A percentile compares a stretch with the other conserved stretches of the same genome.
phyloP scores from a whole-genome alignment of 2,797 vertebrate species.

The Somateria mollissima region DNA sequence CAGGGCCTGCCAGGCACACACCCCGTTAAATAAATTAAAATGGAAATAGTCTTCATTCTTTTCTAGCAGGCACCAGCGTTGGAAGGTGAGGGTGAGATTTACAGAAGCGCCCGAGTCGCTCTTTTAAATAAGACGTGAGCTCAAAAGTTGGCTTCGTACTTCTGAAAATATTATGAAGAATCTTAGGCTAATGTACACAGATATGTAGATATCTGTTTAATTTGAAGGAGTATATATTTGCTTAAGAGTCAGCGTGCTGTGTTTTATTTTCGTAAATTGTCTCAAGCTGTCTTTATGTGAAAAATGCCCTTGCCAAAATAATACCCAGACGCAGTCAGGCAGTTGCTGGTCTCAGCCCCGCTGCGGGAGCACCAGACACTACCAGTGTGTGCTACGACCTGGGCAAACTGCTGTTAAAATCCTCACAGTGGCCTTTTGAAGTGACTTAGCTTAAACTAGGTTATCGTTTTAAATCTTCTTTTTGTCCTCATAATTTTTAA shows the following conservation, averaged over 20 bases:
- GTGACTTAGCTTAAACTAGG: neutral
- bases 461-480: neutral
- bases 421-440: neutral
- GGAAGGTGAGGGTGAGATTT: neutral
- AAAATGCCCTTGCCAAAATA: neutral
- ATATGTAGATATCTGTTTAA: neutral
- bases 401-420: neutral
- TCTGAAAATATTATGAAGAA: neutral
- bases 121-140: neutral
- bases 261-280: neutral
- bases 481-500: neutral
- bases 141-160: neutral
- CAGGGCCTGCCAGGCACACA: too few relatives aligned
- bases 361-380: neutral
- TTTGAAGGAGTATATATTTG: neutral
- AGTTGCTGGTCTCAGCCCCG: neutral
- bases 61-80: neutral
- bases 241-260: neutral
- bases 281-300: fast-evolving
- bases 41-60: neutral
- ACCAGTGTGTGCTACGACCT: neutral
- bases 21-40: neutral
- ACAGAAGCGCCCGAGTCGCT: neutral
- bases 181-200: neutral
- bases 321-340: neutral